A percentile compares a stretch with the other conserved stretches of the same genome.
Conservation (phyloP, 2,888 invertebrate genomes). For the Colostygia pectinataria region DNA sequence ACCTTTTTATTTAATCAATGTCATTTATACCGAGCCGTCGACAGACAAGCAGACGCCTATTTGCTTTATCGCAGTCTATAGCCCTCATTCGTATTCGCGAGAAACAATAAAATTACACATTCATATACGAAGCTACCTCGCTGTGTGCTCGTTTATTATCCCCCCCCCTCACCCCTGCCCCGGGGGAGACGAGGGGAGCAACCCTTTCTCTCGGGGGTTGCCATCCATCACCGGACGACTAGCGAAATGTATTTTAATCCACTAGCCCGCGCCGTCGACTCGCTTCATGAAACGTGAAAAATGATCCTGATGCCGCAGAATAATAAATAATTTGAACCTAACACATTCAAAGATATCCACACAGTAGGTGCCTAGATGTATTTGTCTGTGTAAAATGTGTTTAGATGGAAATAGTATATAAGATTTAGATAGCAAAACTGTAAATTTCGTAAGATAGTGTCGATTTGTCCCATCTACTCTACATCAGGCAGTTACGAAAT, state of each 20-base stretch:
- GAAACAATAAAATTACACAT: constrained; percentile 52
- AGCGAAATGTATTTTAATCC: constrained; percentile 83
- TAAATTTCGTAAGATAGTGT: no score
- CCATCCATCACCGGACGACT: constrained; percentile 73
- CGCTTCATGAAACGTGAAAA: constrained; percentile 82
- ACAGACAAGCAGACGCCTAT: constrained; percentile 30
- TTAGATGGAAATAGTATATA: constrained; percentile 21
- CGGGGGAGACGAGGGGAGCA: constrained; percentile 41
- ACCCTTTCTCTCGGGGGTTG: constrained; percentile 65
- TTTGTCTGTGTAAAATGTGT: constrained; percentile 9
- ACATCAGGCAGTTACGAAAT: no score
- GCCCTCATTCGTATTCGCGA: constrained; percentile 25
- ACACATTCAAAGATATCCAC: constrained; percentile 32
- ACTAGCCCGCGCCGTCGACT: constrained; percentile 67
- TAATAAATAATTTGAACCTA: constrained; percentile 33
- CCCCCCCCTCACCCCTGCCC: constrained; percentile 13
- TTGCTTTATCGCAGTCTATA: constrained; percentile 20
- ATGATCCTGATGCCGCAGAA: constrained; percentile 56
- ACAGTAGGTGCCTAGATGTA: no score
- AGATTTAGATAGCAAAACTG: constrained; percentile 14
- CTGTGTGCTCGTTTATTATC: constrained; percentile 49
- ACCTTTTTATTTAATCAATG: constrained; percentile 1
- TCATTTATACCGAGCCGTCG: background rate
- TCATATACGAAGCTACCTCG: constrained; percentile 52
- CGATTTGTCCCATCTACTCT: no score